These are phyloP conservation scores for Epistrophella euchroma DNA, from an alignment of 2,888 invertebrate species.

Conservation along the genomic window DNA sequence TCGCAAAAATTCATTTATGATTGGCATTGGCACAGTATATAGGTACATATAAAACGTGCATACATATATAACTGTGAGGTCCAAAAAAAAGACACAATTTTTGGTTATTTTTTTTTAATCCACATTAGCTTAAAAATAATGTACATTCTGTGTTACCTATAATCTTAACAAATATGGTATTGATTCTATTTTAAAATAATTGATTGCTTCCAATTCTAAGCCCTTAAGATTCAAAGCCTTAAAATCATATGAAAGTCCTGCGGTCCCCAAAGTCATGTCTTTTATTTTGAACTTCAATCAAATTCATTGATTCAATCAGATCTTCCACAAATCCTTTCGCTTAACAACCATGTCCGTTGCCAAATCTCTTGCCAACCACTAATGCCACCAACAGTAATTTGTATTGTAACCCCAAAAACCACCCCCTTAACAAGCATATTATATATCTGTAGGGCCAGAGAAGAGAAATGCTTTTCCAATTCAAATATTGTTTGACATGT, in stretches of 20 bases:
- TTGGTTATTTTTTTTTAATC: no score
- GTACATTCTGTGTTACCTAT: no score
- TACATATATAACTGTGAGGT: no score
- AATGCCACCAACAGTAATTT: slow-evolving; percentile 64
- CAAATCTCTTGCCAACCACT: slow-evolving; percentile 64
- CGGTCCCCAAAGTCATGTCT: not conserved
- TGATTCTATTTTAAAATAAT: not conserved
- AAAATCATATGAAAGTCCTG: not conserved
- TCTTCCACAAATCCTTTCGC: slow-evolving; percentile 55
- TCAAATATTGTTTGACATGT: slow-evolving; percentile 73
- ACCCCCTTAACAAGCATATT: slow-evolving; percentile 15
- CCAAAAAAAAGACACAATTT: no score
- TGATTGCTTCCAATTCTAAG: not conserved
- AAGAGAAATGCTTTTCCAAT: slow-evolving; percentile 59
- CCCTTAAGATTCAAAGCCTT: no score
- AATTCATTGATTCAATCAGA: slow-evolving; percentile 42
- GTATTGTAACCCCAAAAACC: slow-evolving; percentile 51
- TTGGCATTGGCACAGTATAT: no score
- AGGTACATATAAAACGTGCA: no score
- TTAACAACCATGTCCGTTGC: slow-evolving; percentile 56
- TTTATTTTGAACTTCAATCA: slow-evolving; percentile 8
- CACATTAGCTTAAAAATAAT: no score
- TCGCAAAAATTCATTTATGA: no score
- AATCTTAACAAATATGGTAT: no score
- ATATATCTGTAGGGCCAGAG: not conserved